Base-by-base conservation (phyloP, 2,113 vertebrate genomes). In the Myotis yumanensis region DNA sequence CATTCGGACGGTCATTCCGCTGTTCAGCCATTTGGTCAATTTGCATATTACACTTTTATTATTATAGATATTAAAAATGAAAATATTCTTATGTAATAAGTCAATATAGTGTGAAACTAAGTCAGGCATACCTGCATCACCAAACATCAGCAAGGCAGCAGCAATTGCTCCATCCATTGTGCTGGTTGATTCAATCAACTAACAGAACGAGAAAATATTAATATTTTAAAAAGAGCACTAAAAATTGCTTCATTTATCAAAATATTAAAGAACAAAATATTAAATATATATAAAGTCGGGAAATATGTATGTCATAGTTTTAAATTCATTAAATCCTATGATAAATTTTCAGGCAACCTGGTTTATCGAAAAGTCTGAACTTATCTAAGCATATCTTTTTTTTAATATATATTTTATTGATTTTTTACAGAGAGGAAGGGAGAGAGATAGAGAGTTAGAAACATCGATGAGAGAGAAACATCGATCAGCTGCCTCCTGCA, bases 111-210 rank as follows among this genome's bases (percentile, higher is more conserved):
- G 54, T 69, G 69, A 92, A 68, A 94, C 2, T n/a, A 90, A 91
- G 57, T 66, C 52, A 76, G 51, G 69, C 92, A 51, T 98, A 99
- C 99, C 98, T 98, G 98, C 97, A 7, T 99, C 98, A 57, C 81
- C 98, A 95, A 97, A 98, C 91, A 93, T 96, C 92, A 98, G 94
- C 96, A 99, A 97, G 88, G 98, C 99, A 87, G 97, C 97, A 97
- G 98, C 98, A 86, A 99, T 94, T 86, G 99, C 99, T 86, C 98
- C 99, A 86, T 99, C 99, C 97, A 99, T 96, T 43, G 99, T 99
- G 95, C 84, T 96, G 20, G 99, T 98, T 75, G 98, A 98, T 23
- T 97, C 95, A 96, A 99, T 96, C 75, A 99, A 97, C 99, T 99
- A 96, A 73, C 23, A 86, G 75, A 91, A 85, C 17, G 3, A 88